Percentiles rank a stretch among this genome's conserved stretches.
phyloP scores from a whole-genome alignment of 2,888 invertebrate genomes.

The Lymantria monacha region DNA sequence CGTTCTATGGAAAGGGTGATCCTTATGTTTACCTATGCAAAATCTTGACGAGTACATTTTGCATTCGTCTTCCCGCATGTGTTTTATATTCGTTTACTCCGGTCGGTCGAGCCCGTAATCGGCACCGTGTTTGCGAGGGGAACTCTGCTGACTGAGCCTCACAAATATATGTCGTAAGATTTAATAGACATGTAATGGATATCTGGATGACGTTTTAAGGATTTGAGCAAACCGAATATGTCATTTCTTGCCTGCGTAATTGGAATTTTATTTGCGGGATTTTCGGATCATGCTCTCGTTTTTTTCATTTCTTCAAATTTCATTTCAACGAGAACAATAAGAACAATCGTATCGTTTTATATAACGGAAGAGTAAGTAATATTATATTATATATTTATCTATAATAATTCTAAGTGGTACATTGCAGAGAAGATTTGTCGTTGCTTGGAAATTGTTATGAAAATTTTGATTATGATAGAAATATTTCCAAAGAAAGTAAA shows the following conservation, averaged over 20 bases:
- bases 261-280: constrained; percentile 80
- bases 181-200: constrained; percentile 83
- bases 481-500: too few species aligned
- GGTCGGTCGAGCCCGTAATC: constrained; percentile 78
- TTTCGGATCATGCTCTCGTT: constrained; percentile 68
- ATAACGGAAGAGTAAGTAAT: background rate
- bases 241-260: constrained; percentile 75
- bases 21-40: constrained; percentile 78
- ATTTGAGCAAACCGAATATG: constrained; percentile 82
- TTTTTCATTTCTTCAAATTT: constrained; percentile 30
- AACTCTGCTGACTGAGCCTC: constrained; percentile 76
- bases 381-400: background rate
- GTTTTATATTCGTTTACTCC: constrained; percentile 82
- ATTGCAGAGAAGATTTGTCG: too few species aligned
- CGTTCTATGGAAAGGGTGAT: constrained; percentile 52
- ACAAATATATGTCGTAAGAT: constrained; percentile 82
- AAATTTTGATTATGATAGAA: too few species aligned
- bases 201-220: constrained; percentile 83
- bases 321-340: constrained; percentile 17
- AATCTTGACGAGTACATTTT: constrained; percentile 78
- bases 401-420: too few species aligned
- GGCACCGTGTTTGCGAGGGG: constrained; percentile 80
- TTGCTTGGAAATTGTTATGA: too few species aligned
- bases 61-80: constrained; percentile 80
- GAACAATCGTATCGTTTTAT: background rate